Conservation (phyloP, 2,888 invertebrate genomes). For the Iphiclides podalirius region DNA sequence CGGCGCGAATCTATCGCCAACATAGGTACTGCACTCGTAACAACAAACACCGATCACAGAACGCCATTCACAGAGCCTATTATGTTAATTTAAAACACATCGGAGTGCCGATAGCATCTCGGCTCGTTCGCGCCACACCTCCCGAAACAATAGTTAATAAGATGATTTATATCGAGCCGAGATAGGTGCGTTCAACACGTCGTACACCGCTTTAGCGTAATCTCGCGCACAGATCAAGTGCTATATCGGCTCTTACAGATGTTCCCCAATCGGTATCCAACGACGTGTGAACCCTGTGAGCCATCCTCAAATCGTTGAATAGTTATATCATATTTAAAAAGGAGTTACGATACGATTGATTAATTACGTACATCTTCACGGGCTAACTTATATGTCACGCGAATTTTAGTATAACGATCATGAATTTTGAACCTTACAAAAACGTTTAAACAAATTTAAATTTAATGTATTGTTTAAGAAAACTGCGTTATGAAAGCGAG, state of each 20-base stretch:
- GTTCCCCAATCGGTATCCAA: slow-evolving; percentile 40
- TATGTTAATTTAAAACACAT: slow-evolving; percentile 81
- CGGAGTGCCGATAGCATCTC: slow-evolving; percentile 67
- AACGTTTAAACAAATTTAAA: too few relatives aligned
- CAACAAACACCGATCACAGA: slow-evolving; percentile 70
- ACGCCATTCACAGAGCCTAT: slow-evolving; percentile 79
- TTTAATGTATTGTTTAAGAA: too few relatives aligned
- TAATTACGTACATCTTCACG: too few relatives aligned
- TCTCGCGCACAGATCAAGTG: slow-evolving; percentile 69
- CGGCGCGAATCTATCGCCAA: slow-evolving; percentile 42
- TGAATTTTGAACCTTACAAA: too few relatives aligned
- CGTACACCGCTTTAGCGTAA: slow-evolving; percentile 78
- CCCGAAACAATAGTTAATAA: slow-evolving; percentile 80
- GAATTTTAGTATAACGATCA: too few relatives aligned
- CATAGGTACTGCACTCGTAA: slow-evolving; percentile 51
- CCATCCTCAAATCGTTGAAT: slow-evolving; percentile 5
- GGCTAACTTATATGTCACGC: too few relatives aligned
- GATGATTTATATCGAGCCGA: slow-evolving; percentile 80
- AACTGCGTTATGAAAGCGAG: too few relatives aligned
- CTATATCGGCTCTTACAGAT: slow-evolving; percentile 70
- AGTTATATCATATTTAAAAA: too few relatives aligned
- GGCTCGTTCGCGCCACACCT: slow-evolving; percentile 78
- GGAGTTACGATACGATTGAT: too few relatives aligned
- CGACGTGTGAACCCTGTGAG: slow-evolving; percentile 6
- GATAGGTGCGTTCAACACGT: slow-evolving; percentile 73